Evolutionary conservation across 1,140 invertebrate species (phyloP), one percentile per base, ranked within the genome.

Genomic region (Anthonomus grandis): DNA sequence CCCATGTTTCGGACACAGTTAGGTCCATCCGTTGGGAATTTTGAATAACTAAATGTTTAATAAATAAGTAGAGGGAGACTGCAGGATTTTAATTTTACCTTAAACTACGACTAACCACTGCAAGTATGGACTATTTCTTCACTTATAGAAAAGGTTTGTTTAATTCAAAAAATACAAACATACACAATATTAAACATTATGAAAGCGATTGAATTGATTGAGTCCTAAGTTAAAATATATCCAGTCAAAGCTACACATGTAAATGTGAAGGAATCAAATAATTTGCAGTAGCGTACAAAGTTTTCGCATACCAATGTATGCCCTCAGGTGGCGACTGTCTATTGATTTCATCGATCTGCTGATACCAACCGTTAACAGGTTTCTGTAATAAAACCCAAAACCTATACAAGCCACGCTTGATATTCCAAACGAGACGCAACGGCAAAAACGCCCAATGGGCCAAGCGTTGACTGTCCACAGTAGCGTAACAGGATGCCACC

Each of bases 401-500:
- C 19, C 64, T 64, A 17, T 54, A 18, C 18, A 70, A 21, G 15
- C 59, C 57, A 12, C 73, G 62, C 59, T 75, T 72, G 15, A 80
- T 53, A 58, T 76, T 79, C 42, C 71, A 73, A 60, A 78, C 76
- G 0, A 86, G 53, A 38, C 94, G 78, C 45, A 93, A 73, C 0
- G 95, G 94, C 4, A 85, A 75, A 70, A 96, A 90, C 0, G 86
- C 85, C 67, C 80, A 81, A 70, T 97, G 95, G 4, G 93, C 94
- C 41, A 97, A 57, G 6, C 74, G 72, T 63, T 95, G 92, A 73
- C 87, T 91, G 69, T 89, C 81, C 12, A 98, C 80, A 8, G 93
- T 77, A 0, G 95, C 95, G 76, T 98, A 99, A 72, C 95, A 98
- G 0, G 95, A 97, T 1, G 91, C 90, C 1, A 94, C 80, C 3